phyloP scores from a whole-genome alignment of 2,113 vertebrate species.

The Toxotes jaculatrix region DNA sequence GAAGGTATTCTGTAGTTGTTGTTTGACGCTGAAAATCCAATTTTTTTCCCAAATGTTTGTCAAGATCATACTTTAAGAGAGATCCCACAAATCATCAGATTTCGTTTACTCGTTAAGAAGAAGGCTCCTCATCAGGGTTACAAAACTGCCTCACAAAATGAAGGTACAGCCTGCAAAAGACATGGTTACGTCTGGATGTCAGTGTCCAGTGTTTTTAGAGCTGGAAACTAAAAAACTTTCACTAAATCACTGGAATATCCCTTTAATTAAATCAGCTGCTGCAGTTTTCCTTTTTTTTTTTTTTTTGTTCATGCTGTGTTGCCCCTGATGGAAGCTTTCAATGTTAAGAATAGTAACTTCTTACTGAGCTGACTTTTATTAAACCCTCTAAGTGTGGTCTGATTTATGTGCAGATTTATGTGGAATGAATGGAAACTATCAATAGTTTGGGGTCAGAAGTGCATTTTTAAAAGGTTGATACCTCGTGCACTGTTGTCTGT shows the following conservation, averaged over 20 bases:
- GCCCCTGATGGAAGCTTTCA: not conserved
- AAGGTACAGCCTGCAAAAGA: too few relatives aligned
- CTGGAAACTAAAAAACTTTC: too few relatives aligned
- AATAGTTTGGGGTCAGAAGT: not conserved
- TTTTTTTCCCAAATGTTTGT: not conserved
- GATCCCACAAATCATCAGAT: too few relatives aligned
- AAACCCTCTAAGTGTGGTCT: not conserved
- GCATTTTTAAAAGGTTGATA: not conserved
- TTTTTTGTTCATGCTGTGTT: not conserved
- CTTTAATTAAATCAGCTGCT: not conserved
- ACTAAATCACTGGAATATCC: too few relatives aligned
- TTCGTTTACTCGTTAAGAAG: not conserved
- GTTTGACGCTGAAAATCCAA: not conserved
- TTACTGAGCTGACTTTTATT: too few relatives aligned
- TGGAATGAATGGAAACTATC: not conserved
- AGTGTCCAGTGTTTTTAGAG: not conserved
- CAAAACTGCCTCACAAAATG: too few relatives aligned
- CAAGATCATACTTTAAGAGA: not conserved
- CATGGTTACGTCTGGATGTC: too few relatives aligned
- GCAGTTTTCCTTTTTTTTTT: not conserved
- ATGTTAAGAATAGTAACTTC: not conserved
- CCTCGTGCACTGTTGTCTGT: not conserved
- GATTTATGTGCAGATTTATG: not conserved
- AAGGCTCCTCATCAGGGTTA: not conserved
- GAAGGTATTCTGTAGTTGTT: not conserved